Evolutionary conservation across 2,888 invertebrate genomes (phyloP).

Genomic region (Phengaris arion): DNA sequence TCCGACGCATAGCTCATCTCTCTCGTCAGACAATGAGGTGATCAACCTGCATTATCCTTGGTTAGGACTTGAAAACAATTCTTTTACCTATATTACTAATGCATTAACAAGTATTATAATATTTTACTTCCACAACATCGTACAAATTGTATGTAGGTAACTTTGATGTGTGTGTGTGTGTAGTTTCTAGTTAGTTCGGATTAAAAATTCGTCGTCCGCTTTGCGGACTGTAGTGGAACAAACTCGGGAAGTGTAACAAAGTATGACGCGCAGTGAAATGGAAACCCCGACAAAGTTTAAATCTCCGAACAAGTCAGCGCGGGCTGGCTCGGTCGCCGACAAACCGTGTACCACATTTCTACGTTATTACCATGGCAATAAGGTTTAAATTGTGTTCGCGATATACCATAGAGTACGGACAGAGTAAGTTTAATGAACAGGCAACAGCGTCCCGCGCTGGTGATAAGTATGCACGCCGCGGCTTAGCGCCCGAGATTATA

Average conservation of each 20-base stretch:
- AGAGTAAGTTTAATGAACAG: too few relatives aligned
- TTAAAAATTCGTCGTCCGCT: neutral
- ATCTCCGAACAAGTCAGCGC: neutral
- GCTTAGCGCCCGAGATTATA: too few relatives aligned
- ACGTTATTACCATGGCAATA: neutral
- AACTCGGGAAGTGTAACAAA: neutral
- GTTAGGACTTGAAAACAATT: too few relatives aligned
- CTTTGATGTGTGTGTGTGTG: neutral
- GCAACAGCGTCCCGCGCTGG: too few relatives aligned
- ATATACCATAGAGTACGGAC: too few relatives aligned
- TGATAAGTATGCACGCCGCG: too few relatives aligned
- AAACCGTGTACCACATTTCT: neutral
- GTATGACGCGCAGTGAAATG: conserved; percentile 7
- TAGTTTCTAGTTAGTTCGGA: neutral
- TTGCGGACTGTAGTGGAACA: neutral
- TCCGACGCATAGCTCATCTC: too few relatives aligned
- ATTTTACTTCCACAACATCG: too few relatives aligned
- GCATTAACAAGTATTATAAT: too few relatives aligned
- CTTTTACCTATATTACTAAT: too few relatives aligned
- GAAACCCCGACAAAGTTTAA: conserved; percentile 9
- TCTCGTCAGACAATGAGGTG: too few relatives aligned
- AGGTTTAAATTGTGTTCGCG: neutral
- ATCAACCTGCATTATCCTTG: too few relatives aligned
- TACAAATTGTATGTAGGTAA: neutral
- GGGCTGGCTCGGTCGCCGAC: neutral